Conservation (phyloP, 2,888 invertebrate species). For the Lucinisca nassula region DNA sequence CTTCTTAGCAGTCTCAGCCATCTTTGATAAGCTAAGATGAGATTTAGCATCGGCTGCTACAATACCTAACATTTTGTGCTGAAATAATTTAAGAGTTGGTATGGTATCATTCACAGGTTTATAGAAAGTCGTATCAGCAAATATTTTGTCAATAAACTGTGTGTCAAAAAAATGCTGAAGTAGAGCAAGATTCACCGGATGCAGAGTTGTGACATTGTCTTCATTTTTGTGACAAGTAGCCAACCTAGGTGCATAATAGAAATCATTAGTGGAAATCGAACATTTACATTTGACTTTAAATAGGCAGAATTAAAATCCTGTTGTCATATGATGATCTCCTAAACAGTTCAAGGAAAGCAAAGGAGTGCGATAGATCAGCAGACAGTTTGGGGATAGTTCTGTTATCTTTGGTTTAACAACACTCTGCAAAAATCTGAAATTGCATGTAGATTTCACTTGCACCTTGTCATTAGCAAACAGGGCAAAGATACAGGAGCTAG, state of each 20-base stretch:
- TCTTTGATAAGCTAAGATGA: slow-evolving; percentile 36
- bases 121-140: slow-evolving; percentile 12
- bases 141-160: not conserved
- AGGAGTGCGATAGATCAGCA: not conserved
- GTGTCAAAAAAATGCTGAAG: slow-evolving; percentile 9
- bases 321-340: not conserved
- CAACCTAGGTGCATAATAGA: not conserved
- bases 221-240: not conserved
- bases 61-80: slow-evolving; percentile 15
- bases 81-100: not conserved
- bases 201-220: not conserved
- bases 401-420: not conserved
- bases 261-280: not conserved
- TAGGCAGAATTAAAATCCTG: not conserved
- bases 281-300: slow-evolving; percentile 1
- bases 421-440: not conserved
- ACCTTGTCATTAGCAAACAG: not conserved
- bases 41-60: slow-evolving; percentile 20
- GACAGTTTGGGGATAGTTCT: not conserved
- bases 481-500: not conserved
- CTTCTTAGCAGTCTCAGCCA: slow-evolving; percentile 30
- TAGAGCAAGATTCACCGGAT: not conserved
- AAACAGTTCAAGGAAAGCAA: not conserved
- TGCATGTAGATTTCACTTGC: not conserved
- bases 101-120: not conserved